Evolutionary conservation across 2,888 invertebrate genomes (phyloP), one percentile per base, ranked within the genome.

Genomic region (Brachypalpus laphriformis): DNA sequence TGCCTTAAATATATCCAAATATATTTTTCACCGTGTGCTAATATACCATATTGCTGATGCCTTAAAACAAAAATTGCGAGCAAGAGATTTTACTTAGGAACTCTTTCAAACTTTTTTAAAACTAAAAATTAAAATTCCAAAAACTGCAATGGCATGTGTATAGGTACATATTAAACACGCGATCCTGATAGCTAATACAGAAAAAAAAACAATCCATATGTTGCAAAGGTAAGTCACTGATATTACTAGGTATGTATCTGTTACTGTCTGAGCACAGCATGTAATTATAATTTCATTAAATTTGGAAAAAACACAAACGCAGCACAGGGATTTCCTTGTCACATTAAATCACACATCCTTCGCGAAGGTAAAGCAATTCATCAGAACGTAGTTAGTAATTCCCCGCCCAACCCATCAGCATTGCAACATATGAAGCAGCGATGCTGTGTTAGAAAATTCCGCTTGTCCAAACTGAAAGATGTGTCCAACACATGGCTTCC

Each of bases 401-500:
- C 45, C 78, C 82, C 78, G 72, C 37, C 37, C 66, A 76, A 65
- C 16, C 59, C 57, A 66, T 47, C 37, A 54, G 54, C 16, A 68
- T 49, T 78, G 42, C 68, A 83, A 78, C 78, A 83, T 56, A 78
- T 78, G 82, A 76, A 18, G 18, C 31, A 37, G 65, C 72, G 11
- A 42, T 34, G 37, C 40, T 20, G 40, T 59, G 45, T n/a, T 45
- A n/a, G n/a, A 45, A 77, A 59, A 45, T 47, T 54, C 37, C 65
- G 16, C 31, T 37, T 22, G 16, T 22, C 9, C 25, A 34, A 49
- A 49, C 61, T 5, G 18, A 4, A 68, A 31, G 49, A 56, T 66
- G 66, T 72, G 72, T 74, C 72, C 5, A 66, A 83, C 82, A 83
- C 56, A 77, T 82, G 82, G 82, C 49, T 72, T 31, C 61, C 34